Evolutionary conservation across 2,888 invertebrate species (phyloP).

Genomic region (Nymphalis urticae): DNA sequence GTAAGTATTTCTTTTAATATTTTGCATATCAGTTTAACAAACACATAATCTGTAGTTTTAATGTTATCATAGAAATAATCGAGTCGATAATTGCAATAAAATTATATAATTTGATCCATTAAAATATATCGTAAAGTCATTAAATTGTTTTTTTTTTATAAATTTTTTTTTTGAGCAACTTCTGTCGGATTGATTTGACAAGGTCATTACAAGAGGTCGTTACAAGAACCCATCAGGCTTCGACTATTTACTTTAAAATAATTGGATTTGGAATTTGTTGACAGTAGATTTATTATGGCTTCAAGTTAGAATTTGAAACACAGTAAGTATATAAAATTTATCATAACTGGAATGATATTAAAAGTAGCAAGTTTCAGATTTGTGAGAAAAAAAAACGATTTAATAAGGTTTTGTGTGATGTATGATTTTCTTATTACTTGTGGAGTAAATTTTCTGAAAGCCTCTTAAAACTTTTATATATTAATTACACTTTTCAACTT

Average conservation of each 20-base stretch:
- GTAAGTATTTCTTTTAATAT: constrained; percentile 2
- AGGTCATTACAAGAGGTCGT: too few species aligned
- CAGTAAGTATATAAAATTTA: neutral
- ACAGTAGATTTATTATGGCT: too few species aligned
- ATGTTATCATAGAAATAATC: neutral
- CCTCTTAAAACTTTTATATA: constrained; percentile 20
- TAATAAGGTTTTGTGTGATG: constrained; percentile 11
- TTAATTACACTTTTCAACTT: constrained; percentile 28
- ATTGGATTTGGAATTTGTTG: too few species aligned
- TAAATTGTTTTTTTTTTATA: too few species aligned
- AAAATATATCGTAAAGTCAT: neutral
- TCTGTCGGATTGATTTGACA: too few species aligned
- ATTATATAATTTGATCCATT: neutral
- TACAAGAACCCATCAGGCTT: too few species aligned
- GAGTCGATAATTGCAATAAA: neutral
- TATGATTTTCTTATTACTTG: constrained; percentile 15
- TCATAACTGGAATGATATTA: neutral
- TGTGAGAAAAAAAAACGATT: neutral
- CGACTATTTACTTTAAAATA: too few species aligned
- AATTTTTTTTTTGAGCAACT: too few species aligned
- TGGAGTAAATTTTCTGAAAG: constrained; percentile 17
- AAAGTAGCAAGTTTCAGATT: neutral
- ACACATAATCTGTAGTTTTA: neutral
- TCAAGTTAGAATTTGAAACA: neutral
- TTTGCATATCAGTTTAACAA: too few species aligned